phyloP scores from a whole-genome alignment of 2,113 vertebrate genomes.

The Oxyruncus cristatus region DNA sequence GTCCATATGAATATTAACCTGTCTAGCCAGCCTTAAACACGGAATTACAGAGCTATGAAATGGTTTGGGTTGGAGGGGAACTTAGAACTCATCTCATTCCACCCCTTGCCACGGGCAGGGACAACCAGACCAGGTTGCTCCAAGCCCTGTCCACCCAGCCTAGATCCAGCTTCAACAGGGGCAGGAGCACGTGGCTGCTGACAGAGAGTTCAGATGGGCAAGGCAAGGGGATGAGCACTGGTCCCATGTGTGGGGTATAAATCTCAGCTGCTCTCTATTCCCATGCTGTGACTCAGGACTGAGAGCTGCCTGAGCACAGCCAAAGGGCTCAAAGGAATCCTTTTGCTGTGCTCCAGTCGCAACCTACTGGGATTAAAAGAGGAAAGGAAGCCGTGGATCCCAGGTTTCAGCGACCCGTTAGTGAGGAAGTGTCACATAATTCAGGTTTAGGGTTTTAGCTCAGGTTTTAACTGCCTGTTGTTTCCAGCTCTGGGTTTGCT shows the following conservation, averaged over 20 bases:
- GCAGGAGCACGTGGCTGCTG: neutral
- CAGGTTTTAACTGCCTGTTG: neutral
- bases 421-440: neutral
- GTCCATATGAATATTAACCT: neutral
- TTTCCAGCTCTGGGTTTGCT: neutral
- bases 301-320: neutral
- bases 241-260: accelerated
- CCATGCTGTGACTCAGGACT: neutral
- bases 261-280: neutral
- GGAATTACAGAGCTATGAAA: neutral
- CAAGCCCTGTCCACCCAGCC: neutral
- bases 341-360: neutral
- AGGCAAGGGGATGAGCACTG: accelerated
- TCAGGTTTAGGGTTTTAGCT: neutral
- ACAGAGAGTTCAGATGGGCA: neutral
- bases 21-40: neutral
- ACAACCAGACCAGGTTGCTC: neutral
- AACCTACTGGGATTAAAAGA: neutral
- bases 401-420: neutral
- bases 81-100: neutral
- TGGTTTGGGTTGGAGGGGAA: neutral
- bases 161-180: accelerated
- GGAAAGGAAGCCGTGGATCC: neutral
- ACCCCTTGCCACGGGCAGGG: neutral
- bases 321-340: neutral